These are phyloP conservation scores for Drosophila triauraria DNA, from an alignment of 1,140 invertebrate species.

Conservation along the genomic window DNA sequence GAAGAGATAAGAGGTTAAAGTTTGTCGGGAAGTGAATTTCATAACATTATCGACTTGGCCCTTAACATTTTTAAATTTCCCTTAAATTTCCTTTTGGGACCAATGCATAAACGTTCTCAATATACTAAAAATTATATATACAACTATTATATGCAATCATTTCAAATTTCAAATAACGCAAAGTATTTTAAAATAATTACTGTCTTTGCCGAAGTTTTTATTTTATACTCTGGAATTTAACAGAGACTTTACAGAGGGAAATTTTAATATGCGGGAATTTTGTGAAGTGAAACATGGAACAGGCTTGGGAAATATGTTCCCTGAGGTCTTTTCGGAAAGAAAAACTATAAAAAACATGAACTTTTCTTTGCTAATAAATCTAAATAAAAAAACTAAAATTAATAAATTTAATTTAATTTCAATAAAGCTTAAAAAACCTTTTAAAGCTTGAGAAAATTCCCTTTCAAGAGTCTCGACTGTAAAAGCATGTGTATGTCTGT, in stretches of 20 bases:
- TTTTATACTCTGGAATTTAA: background rate
- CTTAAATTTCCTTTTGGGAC: background rate
- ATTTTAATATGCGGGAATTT: background rate
- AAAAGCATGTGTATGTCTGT: slow-evolving; percentile 16
- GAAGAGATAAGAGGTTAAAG: background rate
- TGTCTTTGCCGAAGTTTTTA: no score
- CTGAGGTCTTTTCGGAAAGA: background rate
- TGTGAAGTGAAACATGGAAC: background rate
- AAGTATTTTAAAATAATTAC: background rate
- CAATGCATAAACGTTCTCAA: background rate
- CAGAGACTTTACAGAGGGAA: background rate
- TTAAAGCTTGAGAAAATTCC: no score
- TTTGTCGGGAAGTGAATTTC: no score
- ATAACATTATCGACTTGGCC: background rate
- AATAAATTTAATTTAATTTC: no score
- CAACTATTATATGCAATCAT: no score
- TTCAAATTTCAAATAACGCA: background rate
- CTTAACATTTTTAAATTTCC: no score
- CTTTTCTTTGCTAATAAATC: no score
- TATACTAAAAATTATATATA: background rate
- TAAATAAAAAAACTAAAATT: no score
- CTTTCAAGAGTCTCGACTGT: background rate
- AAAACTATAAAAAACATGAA: no score
- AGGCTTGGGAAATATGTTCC: background rate
- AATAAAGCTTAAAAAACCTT: no score